phyloP scores from a whole-genome alignment of 1,140 invertebrate species.

The Pomacea maculata region DNA sequence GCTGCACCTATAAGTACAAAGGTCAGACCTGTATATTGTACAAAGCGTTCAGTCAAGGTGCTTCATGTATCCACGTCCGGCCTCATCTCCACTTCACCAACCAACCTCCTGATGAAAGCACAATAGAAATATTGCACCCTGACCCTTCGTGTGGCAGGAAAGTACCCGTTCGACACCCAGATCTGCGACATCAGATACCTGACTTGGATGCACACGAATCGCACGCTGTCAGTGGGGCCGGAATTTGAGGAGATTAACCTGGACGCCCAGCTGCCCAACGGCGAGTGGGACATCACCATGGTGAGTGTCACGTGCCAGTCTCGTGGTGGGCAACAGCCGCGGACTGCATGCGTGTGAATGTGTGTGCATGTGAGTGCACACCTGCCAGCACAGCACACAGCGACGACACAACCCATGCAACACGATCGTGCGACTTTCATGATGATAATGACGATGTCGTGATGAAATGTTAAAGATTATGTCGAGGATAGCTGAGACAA shows the following conservation, averaged over 20 bases:
- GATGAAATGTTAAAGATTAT: not conserved
- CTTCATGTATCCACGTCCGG: no score
- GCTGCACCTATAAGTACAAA: no score
- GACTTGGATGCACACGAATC: constrained; percentile 64
- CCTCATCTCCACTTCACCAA: no score
- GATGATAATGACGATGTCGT: constrained; percentile 1
- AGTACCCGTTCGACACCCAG: constrained; percentile 54
- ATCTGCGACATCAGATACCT: constrained; percentile 59
- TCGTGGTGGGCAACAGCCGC: not conserved
- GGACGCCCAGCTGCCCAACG: constrained; percentile 42
- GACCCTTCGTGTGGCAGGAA: constrained; percentile 7
- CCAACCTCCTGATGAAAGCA: no score
- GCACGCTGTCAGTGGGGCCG: constrained; percentile 37
- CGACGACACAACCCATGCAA: not conserved
- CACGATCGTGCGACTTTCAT: not conserved
- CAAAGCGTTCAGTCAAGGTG: no score
- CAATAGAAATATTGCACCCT: no score
- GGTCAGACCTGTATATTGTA: no score
- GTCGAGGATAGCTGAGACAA: not conserved
- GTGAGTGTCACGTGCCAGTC: constrained; percentile 10
- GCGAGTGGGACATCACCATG: constrained; percentile 47
- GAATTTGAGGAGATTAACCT: constrained; percentile 33
- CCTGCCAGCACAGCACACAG: not conserved
- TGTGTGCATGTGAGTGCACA: not conserved
- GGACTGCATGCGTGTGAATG: not conserved